Conservation (phyloP, 2,888 invertebrate species). For the Polia nebulosa region DNA sequence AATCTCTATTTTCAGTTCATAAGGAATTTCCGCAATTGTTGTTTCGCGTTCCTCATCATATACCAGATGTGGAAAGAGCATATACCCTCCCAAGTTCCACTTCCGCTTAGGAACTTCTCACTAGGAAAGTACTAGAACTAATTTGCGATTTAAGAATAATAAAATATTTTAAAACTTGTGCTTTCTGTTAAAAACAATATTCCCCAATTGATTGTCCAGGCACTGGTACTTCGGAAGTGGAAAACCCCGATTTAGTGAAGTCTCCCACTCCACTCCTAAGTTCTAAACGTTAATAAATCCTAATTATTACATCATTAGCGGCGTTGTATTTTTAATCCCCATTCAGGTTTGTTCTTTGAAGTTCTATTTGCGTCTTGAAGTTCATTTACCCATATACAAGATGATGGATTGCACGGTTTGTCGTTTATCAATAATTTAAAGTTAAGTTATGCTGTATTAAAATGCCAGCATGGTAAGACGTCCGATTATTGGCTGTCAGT, state of each 20-base stretch:
- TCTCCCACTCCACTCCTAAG: conserved; percentile 22
- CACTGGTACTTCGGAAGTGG: conserved; percentile 33
- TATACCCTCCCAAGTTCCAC: no score
- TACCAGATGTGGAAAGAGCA: no score
- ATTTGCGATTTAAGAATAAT: not conserved
- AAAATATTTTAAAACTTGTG: not conserved
- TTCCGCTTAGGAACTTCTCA: not conserved
- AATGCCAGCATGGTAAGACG: conserved; percentile 34
- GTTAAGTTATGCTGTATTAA: conserved; percentile 39
- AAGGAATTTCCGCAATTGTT: conserved; percentile 6
- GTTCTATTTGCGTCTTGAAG: conserved; percentile 64
- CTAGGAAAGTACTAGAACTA: not conserved
- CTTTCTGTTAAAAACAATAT: not conserved
- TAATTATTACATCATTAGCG: conserved; percentile 65
- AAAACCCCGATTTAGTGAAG: conserved; percentile 44
- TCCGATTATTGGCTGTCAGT: conserved; percentile 38
- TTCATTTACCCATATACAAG: conserved; percentile 59
- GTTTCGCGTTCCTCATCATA: conserved; percentile 14
- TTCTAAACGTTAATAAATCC: conserved; percentile 63
- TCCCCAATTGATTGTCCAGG: conserved; percentile 16
- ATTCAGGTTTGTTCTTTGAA: conserved; percentile 57
- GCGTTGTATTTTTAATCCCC: conserved; percentile 61
- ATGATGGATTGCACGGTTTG: conserved; percentile 62
- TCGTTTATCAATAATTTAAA: conserved; percentile 57
- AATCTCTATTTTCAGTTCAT: not conserved